Evolutionary conservation across 2,888 invertebrate genomes (phyloP).

Genomic region (Dinocampus coccinellae): DNA sequence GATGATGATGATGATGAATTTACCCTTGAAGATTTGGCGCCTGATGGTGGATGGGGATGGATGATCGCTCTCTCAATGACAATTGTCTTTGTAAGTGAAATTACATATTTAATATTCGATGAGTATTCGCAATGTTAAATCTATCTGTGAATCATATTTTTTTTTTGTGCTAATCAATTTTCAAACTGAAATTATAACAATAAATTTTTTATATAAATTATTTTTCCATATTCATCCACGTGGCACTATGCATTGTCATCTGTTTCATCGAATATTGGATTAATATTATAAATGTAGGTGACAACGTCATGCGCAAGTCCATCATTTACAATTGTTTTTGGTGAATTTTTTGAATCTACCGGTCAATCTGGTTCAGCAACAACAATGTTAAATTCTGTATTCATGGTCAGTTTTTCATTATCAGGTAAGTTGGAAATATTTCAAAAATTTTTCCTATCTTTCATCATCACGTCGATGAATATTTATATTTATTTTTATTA

Average conservation of each 20-base stretch:
- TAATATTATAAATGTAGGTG: slow-evolving; percentile 70
- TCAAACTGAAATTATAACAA: too few species aligned
- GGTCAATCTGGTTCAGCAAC: slow-evolving; percentile 80
- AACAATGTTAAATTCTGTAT: slow-evolving; percentile 79
- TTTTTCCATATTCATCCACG: too few species aligned
- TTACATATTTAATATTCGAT: too few species aligned
- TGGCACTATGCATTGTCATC: too few species aligned
- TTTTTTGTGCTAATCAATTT: too few species aligned
- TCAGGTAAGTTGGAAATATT: slow-evolving; percentile 72
- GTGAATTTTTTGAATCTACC: slow-evolving; percentile 76
- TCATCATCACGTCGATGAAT: neutral
- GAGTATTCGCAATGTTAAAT: too few species aligned
- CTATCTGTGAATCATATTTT: too few species aligned
- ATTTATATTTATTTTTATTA: neutral
- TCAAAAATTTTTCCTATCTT: neutral
- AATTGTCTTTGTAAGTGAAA: slow-evolving; percentile 83
- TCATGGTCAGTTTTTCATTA: slow-evolving; percentile 76
- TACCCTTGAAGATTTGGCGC: slow-evolving; percentile 73
- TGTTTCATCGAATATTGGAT: too few species aligned
- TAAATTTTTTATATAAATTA: too few species aligned
- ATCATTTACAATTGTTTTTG: slow-evolving; percentile 80
- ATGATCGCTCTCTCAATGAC: slow-evolving; percentile 87
- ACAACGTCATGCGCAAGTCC: slow-evolving; percentile 77
- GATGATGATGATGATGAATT: slow-evolving; percentile 38
- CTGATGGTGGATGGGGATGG: slow-evolving; percentile 93